Conservation (phyloP, 2,113 vertebrate genomes). For the Tragelaphus strepsiceros region DNA sequence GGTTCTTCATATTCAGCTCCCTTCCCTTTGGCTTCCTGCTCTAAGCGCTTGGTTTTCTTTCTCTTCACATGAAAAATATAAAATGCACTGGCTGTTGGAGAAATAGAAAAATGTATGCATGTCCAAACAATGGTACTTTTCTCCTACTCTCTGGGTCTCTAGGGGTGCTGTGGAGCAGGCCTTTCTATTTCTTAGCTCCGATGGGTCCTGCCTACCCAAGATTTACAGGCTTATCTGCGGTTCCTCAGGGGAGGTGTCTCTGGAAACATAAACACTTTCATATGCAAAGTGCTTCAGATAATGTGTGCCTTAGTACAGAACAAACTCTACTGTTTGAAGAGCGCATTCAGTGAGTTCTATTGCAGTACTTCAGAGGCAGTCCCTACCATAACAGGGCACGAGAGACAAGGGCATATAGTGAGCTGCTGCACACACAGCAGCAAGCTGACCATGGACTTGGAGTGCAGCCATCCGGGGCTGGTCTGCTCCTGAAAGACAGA, state of each 20-base stretch:
- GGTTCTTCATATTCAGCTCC: neutral
- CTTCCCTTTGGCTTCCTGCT: neutral
- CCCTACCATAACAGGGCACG: neutral
- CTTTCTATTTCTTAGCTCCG: too few species aligned
- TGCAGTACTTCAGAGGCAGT: neutral
- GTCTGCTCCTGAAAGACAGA: neutral
- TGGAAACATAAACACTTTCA: neutral
- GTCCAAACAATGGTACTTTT: neutral
- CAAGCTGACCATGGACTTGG: fast-evolving
- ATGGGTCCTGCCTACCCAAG: neutral
- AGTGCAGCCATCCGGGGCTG: neutral
- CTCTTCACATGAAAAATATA: neutral
- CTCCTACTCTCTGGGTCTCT: neutral
- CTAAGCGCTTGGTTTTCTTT: neutral
- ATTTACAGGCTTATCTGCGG: neutral
- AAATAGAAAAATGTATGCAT: neutral
- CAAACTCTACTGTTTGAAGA: neutral
- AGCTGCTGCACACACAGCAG: fast-evolving
- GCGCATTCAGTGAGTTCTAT: neutral
- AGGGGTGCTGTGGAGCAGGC: too few species aligned
- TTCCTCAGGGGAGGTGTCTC: neutral
- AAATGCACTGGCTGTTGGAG: neutral
- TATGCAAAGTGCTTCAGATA: neutral
- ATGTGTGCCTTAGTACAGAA: neutral
- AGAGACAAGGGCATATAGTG: neutral